Evolutionary conservation across 2,888 invertebrate species (phyloP).

Genomic region (Timandra comae): DNA sequence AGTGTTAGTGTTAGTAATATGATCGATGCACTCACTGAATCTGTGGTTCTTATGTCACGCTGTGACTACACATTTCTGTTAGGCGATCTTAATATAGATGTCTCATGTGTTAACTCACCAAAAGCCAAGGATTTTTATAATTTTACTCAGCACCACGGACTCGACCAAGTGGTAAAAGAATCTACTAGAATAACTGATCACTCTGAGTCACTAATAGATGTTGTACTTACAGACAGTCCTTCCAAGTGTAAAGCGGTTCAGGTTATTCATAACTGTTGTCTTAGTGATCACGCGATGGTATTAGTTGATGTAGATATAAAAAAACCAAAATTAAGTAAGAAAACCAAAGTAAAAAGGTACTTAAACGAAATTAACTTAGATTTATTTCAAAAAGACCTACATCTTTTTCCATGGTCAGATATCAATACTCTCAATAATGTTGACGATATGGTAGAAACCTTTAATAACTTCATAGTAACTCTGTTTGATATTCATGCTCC

Average conservation of each 20-base stretch:
- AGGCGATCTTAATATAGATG: constrained; percentile 12
- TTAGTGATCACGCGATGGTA: too few relatives aligned
- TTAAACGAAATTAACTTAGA: too few relatives aligned
- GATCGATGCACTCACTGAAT: constrained; percentile 16
- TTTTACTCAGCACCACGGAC: not conserved
- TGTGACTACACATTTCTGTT: constrained; percentile 12
- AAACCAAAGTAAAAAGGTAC: too few relatives aligned
- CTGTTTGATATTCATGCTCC: not conserved
- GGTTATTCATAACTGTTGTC: too few relatives aligned
- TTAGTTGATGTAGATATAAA: too few relatives aligned
- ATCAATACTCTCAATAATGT: not conserved
- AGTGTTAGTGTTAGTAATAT: constrained; percentile 5
- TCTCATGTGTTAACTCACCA: not conserved
- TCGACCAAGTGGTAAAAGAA: not conserved
- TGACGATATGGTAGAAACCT: not conserved
- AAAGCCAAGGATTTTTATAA: not conserved
- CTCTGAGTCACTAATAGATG: constrained; percentile 8
- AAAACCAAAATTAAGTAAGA: too few relatives aligned
- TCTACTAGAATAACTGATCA: constrained; percentile 11
- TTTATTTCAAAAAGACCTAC: too few relatives aligned
- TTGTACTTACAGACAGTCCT: constrained; percentile 10
- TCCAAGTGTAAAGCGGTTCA: constrained; percentile 1
- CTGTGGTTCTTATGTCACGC: constrained; percentile 5
- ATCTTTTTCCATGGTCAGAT: too few relatives aligned
- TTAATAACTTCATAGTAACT: not conserved